These are phyloP conservation scores for Xylota sylvarum DNA, from an alignment of 2,888 invertebrate genomes.

Conservation along the genomic window DNA sequence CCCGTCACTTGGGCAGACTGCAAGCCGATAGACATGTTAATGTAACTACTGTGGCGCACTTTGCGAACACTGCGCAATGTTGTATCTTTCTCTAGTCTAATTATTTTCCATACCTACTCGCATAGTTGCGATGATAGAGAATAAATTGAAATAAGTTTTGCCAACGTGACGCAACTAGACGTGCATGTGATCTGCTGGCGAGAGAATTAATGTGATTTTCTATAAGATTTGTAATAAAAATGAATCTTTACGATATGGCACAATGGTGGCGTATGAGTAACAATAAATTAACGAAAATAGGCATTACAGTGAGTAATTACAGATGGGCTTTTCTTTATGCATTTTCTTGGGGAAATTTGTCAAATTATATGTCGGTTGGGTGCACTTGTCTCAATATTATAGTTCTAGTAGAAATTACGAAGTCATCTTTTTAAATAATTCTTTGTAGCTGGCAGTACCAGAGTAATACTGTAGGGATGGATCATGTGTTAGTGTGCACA, in stretches of 20 bases:
- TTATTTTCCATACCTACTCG: conserved; percentile 42
- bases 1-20: conserved; percentile 1
- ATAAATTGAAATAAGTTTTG: conserved; percentile 48
- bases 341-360: conserved; percentile 13
- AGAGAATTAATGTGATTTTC: conserved; percentile 33
- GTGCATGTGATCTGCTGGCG: conserved; percentile 61
- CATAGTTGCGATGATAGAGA: conserved; percentile 20
- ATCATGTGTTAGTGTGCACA: no score
- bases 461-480: no score
- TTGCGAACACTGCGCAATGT: background rate
- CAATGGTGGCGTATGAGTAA: conserved; percentile 54
- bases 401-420: background rate
- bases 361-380: background rate
- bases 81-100: conserved; percentile 39
- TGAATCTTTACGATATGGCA: conserved; percentile 9
- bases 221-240: conserved; percentile 25
- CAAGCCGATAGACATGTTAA: background rate
- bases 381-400: background rate
- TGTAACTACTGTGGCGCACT: conserved; percentile 1
- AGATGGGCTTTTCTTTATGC: background rate
- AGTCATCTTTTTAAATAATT: background rate
- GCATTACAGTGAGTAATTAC: background rate
- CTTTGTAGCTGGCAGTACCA: no score
- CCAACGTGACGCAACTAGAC: conserved; percentile 54
- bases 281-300: conserved; percentile 39